Evolutionary conservation across 2,113 vertebrate species (phyloP), one percentile per base, ranked within the genome.

Genomic region (Protomyctophum bolini): DNA sequence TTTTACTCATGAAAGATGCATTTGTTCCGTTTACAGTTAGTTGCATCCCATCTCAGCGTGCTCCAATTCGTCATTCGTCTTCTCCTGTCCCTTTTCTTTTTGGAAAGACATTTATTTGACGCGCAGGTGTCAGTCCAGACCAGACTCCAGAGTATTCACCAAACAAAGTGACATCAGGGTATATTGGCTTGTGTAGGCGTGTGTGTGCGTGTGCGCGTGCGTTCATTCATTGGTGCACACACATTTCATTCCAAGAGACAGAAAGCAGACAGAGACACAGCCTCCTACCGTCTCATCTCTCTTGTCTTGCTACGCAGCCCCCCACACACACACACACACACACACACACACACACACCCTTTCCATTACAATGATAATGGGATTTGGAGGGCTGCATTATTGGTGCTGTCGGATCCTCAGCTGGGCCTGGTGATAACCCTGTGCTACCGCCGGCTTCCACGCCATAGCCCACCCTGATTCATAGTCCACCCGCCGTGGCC

Each of bases 361-460:
- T 89, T 78, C 85, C 79, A 91, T 91, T 89, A 86, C 86, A 81
- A 85, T 88, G 88, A 81, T 91, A 91, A 91, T 90, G 85, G 89
- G 89, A 91, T 92, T 86, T 87, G 82, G 87, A 86, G 84, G 84
- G 71, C 70, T 83, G 74, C 82, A 79, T 91, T 89, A 86, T 84
- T 87, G 85, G 86, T 75, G 77, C 81, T 82, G 86, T 86, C 86
- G 88, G 81, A 60, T 57, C 47, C 46, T 66, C 66, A 83, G 82
- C 78, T 9, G 76, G 79, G 68, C 73, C 81, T 67, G 70, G 75
- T 85, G 80, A 85, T 84, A 79, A 84, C 73, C 75, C 84, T 71
- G 84, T 15, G 3, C 75, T 87, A 80, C 72, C 68, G 45, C 63
- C 33, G 63, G 86, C 84, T 87, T 75, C 78, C 80, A 75, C 73